Conservation (phyloP, 2,888 invertebrate species). For the Laspeyria flexula region DNA sequence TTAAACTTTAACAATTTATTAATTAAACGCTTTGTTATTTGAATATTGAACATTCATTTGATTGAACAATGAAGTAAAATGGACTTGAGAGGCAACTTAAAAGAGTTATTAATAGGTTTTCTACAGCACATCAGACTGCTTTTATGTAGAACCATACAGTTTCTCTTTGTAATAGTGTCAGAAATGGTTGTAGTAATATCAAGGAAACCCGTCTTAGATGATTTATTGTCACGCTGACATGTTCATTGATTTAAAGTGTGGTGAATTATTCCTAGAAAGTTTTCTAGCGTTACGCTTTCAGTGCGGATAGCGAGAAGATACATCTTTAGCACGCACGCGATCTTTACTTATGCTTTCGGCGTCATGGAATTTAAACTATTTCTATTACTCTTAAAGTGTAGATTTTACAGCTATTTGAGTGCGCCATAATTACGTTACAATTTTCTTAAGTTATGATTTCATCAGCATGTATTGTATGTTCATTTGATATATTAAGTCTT, state of each 20-base stretch:
- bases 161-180: constrained; percentile 10
- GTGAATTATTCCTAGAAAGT: constrained; percentile 53
- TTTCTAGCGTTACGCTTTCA: constrained; percentile 79
- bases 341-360: constrained; percentile 62
- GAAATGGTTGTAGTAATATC: neutral
- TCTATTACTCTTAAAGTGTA: neutral
- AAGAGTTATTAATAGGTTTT: constrained; percentile 49
- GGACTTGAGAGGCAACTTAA: constrained; percentile 42
- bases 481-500: too few species aligned
- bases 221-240: neutral
- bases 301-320: constrained; percentile 67
- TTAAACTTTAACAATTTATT: too few species aligned
- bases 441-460: too few species aligned
- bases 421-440: too few species aligned
- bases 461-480: too few species aligned
- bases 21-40: too few species aligned
- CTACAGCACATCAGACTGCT: constrained; percentile 25
- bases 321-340: constrained; percentile 60
- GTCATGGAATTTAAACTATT: constrained; percentile 24
- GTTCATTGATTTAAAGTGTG: neutral
- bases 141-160: constrained; percentile 21
- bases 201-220: neutral
- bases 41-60: too few species aligned
- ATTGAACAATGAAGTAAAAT: constrained; percentile 34
- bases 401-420: too few species aligned